phyloP scores from a whole-genome alignment of 2,113 vertebrate species.

The Sapajus apella region DNA sequence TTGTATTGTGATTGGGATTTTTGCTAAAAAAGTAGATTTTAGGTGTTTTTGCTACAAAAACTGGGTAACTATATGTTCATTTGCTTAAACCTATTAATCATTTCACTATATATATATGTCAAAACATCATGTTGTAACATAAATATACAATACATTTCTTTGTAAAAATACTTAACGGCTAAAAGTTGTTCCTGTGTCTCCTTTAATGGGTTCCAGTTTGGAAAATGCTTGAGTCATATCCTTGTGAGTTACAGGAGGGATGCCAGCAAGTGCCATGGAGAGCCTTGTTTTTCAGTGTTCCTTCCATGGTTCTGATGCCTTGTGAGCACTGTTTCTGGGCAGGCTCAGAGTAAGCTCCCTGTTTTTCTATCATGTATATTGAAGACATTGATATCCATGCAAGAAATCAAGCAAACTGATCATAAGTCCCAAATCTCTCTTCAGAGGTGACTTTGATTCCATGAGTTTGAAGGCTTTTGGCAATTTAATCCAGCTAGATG shows the following conservation, averaged over 20 bases:
- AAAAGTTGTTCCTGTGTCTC: neutral
- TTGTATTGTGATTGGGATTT: neutral
- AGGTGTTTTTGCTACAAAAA: neutral
- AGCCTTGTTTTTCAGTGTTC: neutral
- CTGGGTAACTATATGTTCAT: neutral
- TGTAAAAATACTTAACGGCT: neutral
- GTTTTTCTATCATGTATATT: neutral
- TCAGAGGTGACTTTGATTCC: neutral
- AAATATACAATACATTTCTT: neutral
- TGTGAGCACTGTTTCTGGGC: neutral
- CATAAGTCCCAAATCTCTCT: neutral
- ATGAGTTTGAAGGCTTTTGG: neutral
- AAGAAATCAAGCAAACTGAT: neutral
- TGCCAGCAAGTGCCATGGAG: no score
- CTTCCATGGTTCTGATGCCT: neutral
- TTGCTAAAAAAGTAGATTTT: neutral
- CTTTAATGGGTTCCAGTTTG: neutral
- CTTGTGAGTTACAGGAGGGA: neutral
- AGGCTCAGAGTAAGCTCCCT: neutral
- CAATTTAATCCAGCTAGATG: constrained; percentile 1
- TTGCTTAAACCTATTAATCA: neutral
- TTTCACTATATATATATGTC: neutral
- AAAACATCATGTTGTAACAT: neutral
- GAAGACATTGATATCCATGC: neutral
- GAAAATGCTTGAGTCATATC: neutral